Evolutionary conservation across 2,888 invertebrate genomes (phyloP).

Genomic region (Erebia ligea): DNA sequence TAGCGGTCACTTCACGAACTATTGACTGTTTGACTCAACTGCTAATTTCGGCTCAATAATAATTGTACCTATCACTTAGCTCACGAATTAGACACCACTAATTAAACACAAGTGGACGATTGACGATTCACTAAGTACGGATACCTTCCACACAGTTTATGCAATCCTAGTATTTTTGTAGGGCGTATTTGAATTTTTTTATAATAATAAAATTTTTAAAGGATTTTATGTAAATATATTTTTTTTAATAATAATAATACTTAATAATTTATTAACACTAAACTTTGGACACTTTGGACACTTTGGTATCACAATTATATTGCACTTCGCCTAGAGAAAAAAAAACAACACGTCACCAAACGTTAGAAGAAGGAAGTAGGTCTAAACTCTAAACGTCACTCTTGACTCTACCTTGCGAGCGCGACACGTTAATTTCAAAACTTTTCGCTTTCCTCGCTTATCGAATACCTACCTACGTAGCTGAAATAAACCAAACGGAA

Average conservation of each 20-base stretch:
- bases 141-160: slow-evolving; percentile 2
- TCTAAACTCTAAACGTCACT: not conserved
- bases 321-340: slow-evolving; percentile 35
- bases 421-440: not conserved
- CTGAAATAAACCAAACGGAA: slow-evolving; percentile 29
- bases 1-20: slow-evolving; percentile 46
- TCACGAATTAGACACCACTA: not conserved
- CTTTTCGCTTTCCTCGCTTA: not conserved
- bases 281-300: slow-evolving; percentile 64
- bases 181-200: slow-evolving; percentile 20
- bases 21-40: not conserved
- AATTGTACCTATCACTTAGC: not conserved
- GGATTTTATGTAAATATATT: slow-evolving; percentile 35
- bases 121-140: not conserved
- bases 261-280: slow-evolving; percentile 32
- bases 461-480: slow-evolving; percentile 7
- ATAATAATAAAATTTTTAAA: not conserved
- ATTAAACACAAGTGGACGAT: not conserved
- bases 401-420: not conserved
- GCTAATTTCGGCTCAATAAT: not conserved
- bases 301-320: slow-evolving; percentile 56
- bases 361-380: not conserved
- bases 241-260: slow-evolving; percentile 5
- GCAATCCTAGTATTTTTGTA: slow-evolving; percentile 27
- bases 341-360: slow-evolving; percentile 19